Base-by-base conservation (phyloP, 1,140 invertebrate genomes). In the Heliconius eleuchia region DNA sequence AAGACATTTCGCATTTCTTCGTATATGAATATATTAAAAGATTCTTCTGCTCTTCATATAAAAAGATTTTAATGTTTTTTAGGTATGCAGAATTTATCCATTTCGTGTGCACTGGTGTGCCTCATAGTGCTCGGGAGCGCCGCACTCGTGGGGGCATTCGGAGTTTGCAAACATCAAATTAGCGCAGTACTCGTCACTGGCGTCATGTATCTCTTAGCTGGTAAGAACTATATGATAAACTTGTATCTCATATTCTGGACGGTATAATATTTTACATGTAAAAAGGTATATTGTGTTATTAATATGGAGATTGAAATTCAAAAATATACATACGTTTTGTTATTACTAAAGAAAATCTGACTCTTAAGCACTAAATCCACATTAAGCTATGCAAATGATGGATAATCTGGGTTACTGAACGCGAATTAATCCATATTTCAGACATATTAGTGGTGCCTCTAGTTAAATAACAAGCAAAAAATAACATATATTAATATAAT, bases 51-150 rank as follows among this genome's bases (percentile, higher is more conserved):
- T 37, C 34, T 7, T 37, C 6, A 34, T 34, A 34, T 34, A 34
- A 46, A 46, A 13, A 19, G 4, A 52, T 18, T 52, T 52, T 19
- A 52, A 16, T 5, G 6, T 52, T 19, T 52, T 52, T 19, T 52
- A 98, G 98, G 98, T 88, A 99, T 99, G 98, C 98, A 98, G 92
- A 99, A 99, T 92, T 94, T 98, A 81, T 98, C 98, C 73, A 98
- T 98, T 91, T 98, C 98, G 13, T 99, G 98, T 91, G 97, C 98
- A 27, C 95, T 98, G 81, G 98, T 99, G 1, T 98, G 98, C 86
- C 95, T 98, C 37, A 98, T 99, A 83, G 96, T 98, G 19, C 88
- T 99, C 76, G 97, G 97, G 27, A 97, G 96, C 81, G 97, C 98
- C 3, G 97, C 97, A 5, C 92, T 98, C 9, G 97, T 98, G 2